A percentile compares a stretch with the other conserved stretches of the same genome.
Evolutionary conservation across 2,797 vertebrate species (phyloP).

Genomic region (Chromobotia macracanthus): DNA sequence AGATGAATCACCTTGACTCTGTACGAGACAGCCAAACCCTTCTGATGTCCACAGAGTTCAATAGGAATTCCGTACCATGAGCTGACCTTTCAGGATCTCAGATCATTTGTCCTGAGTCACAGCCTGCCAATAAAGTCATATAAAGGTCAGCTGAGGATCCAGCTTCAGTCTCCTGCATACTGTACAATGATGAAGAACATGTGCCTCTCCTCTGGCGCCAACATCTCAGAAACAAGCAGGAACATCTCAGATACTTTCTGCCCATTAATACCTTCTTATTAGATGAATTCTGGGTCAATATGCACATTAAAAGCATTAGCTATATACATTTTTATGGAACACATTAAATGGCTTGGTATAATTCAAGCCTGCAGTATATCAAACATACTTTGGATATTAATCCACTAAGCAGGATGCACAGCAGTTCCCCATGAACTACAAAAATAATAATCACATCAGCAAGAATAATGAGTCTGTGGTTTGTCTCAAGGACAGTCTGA

Average conservation of each 20-base stretch:
- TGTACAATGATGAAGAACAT: not conserved
- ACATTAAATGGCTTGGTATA: constrained; percentile 57
- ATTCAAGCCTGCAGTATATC: constrained; percentile 56
- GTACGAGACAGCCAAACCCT: constrained; percentile 40
- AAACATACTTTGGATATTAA: constrained; percentile 49
- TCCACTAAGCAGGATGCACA: constrained; percentile 42
- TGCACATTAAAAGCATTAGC: constrained; percentile 57
- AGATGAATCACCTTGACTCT: constrained; percentile 49
- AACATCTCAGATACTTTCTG: constrained; percentile 24
- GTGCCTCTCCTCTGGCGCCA: not conserved
- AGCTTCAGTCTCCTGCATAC: constrained; percentile 4
- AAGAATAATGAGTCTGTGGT: constrained; percentile 42
- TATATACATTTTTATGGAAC: constrained; percentile 47
- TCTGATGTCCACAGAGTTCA: constrained; percentile 43
- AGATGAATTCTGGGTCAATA: constrained; percentile 53
- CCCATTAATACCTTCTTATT: constrained; percentile 49
- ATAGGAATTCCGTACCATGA: constrained; percentile 12
- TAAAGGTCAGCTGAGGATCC: not conserved
- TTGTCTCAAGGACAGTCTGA: constrained; percentile 47
- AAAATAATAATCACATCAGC: constrained; percentile 57
- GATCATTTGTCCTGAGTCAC: constrained; percentile 12
- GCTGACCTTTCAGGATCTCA: constrained; percentile 28
- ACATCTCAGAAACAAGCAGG: constrained; percentile 16
- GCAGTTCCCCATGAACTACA: constrained; percentile 53
- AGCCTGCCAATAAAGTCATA: constrained; percentile 10